Conservation (phyloP, 1,140 invertebrate genomes). For the Olivierus martensii region DNA sequence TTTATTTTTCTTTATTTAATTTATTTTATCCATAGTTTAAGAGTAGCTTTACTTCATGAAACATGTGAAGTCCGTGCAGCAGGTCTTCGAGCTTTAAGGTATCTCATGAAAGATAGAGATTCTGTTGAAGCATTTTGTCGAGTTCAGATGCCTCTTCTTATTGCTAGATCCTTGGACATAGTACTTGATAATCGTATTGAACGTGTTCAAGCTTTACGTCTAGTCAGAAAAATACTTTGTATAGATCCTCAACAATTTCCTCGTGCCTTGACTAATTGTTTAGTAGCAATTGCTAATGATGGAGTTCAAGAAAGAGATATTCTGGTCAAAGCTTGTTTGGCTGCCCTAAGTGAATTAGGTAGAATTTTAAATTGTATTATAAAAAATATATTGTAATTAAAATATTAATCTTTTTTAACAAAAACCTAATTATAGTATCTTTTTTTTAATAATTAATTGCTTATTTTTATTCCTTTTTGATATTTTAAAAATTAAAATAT, state of each 20-base stretch:
- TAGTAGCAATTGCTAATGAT: constrained; percentile 68
- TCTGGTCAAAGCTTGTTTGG: constrained; percentile 61
- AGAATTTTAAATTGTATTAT: constrained; percentile 3
- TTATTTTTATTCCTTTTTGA: background rate
- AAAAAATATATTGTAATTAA: constrained; percentile 7
- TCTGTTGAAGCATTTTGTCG: constrained; percentile 61
- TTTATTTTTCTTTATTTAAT: background rate
- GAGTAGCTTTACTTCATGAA: constrained; percentile 65
- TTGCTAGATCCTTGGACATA: constrained; percentile 62
- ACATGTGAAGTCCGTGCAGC: constrained; percentile 77
- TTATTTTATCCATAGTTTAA: constrained; percentile 47
- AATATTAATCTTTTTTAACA: too few relatives aligned
- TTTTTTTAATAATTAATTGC: too few relatives aligned
- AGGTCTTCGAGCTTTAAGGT: constrained; percentile 65
- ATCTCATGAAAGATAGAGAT: constrained; percentile 58
- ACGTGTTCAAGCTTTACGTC: constrained; percentile 70
- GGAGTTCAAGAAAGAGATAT: constrained; percentile 51
- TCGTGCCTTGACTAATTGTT: constrained; percentile 46
- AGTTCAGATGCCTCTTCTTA: constrained; percentile 63
- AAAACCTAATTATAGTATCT: too few relatives aligned
- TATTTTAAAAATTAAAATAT: background rate
- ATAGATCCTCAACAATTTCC: constrained; percentile 50
- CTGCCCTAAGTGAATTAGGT: constrained; percentile 63
- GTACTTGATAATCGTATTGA: constrained; percentile 69
- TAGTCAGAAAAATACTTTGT: constrained; percentile 54